A percentile compares a stretch with the other conserved stretches of the same genome.
Evolutionary conservation across 2,888 invertebrate species (phyloP).

Genomic region (Heliothis peltigera): DNA sequence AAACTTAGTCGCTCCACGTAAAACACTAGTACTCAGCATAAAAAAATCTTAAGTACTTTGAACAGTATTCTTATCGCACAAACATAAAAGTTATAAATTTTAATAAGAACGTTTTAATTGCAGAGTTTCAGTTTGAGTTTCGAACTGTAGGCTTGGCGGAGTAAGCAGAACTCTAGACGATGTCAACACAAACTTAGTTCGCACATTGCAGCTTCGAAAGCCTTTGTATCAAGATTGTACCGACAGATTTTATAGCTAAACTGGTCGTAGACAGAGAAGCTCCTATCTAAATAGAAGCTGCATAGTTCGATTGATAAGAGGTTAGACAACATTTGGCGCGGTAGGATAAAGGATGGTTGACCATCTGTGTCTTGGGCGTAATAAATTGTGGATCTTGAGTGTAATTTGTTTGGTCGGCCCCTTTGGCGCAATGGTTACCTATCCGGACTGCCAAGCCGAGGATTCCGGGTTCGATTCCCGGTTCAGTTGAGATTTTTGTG

Average conservation of each 20-base stretch:
- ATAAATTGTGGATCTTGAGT: too few species aligned
- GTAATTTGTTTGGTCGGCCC: too few species aligned
- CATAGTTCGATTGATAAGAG: too few species aligned
- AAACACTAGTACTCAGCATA: too few species aligned
- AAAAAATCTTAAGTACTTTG: not conserved
- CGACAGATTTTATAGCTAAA: slow-evolving; percentile 29
- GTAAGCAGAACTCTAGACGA: slow-evolving; percentile 28
- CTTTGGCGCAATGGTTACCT: too few species aligned
- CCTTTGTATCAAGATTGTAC: slow-evolving; percentile 45
- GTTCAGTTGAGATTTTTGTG: too few species aligned
- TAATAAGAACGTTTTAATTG: slow-evolving; percentile 50
- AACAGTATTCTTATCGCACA: not conserved
- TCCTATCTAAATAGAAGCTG: not conserved
- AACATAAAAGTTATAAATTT: slow-evolving; percentile 7
- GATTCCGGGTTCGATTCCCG: too few species aligned
- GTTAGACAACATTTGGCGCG: too few species aligned
- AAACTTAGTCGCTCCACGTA: too few species aligned
- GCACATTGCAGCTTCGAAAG: slow-evolving; percentile 19
- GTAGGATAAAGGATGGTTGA: too few species aligned
- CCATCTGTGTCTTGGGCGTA: too few species aligned
- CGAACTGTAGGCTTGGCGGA: slow-evolving; percentile 27
- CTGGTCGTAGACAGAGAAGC: slow-evolving; percentile 22
- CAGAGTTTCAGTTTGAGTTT: slow-evolving; percentile 38
- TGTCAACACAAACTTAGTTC: slow-evolving; percentile 57
- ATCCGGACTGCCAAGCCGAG: too few species aligned